A percentile compares a stretch with the other conserved stretches of the same genome.
These are phyloP conservation scores for Smittia sp. DNA, from an alignment of 2,888 invertebrate genomes.

Conservation along the genomic window DNA sequence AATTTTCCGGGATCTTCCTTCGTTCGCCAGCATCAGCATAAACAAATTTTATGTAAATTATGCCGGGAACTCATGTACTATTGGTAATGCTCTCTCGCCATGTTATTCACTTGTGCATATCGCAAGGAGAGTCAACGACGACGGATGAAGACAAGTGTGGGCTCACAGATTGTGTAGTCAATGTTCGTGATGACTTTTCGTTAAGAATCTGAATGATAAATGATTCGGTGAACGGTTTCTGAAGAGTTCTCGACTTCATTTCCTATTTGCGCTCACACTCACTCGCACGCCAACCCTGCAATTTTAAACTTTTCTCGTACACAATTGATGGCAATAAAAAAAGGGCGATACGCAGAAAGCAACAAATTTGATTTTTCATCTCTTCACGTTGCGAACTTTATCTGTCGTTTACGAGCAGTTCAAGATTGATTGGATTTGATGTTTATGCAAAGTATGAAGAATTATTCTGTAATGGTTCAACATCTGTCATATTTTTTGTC, in stretches of 20 bases:
- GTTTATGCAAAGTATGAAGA: constrained; percentile 41
- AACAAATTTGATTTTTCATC: constrained; percentile 38
- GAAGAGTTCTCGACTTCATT: constrained; percentile 24
- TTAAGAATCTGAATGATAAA: constrained; percentile 18
- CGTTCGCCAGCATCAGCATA: constrained; percentile 35
- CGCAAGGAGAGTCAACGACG: neutral
- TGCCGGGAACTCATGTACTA: constrained; percentile 7
- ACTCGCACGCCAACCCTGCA: constrained; percentile 8
- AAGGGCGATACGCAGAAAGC: constrained; percentile 29
- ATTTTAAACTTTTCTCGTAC: constrained; percentile 30
- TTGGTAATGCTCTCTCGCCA: neutral
- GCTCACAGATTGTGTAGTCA: constrained; percentile 16
- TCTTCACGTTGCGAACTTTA: constrained; percentile 16
- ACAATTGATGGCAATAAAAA: constrained; percentile 29
- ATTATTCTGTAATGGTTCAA: constrained; percentile 34
- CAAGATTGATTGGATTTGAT: constrained; percentile 42
- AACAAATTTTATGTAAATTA: constrained; percentile 41
- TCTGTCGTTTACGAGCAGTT: constrained; percentile 42
- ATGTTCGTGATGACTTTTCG: neutral
- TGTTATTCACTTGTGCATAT: constrained; percentile 18
- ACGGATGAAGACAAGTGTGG: constrained; percentile 23
- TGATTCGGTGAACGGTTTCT: constrained; percentile 26
- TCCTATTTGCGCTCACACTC: neutral
- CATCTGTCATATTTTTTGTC: constrained; percentile 39
- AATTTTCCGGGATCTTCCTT: constrained; percentile 37